Evolutionary conservation across 1,140 invertebrate genomes (phyloP).

Genomic region (Lycorma delicatula): DNA sequence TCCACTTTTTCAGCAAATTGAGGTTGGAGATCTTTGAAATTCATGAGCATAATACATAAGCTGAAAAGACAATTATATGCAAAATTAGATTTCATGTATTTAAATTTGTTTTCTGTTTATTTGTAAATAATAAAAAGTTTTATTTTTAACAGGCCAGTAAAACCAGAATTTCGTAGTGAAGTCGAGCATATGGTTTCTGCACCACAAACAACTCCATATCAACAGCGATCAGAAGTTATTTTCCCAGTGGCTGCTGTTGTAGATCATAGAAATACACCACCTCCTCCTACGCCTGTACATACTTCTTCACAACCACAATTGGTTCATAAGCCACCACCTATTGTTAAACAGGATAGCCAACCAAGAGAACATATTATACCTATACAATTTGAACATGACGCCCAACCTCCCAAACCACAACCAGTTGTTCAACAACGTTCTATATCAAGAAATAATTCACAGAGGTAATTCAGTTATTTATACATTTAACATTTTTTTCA

Average conservation of each 20-base stretch:
- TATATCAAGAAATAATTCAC: conserved; percentile 16
- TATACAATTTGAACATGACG: conserved; percentile 39
- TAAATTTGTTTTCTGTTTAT: conserved; percentile 2
- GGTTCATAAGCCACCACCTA: too few relatives aligned
- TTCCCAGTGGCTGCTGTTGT: conserved; percentile 44
- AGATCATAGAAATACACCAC: not conserved
- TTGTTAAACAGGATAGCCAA: conserved; percentile 2
- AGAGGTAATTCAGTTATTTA: too few relatives aligned
- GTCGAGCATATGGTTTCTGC: conserved; percentile 49
- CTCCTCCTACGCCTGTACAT: conserved; percentile 12
- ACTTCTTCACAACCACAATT: not conserved
- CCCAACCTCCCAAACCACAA: conserved; percentile 33
- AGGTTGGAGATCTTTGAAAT: too few relatives aligned
- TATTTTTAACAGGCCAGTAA: conserved; percentile 27
- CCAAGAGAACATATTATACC: conserved; percentile 45
- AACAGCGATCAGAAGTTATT: conserved; percentile 47
- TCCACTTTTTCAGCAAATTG: too few relatives aligned
- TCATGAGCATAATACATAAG: too few relatives aligned
- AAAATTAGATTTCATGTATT: not conserved
- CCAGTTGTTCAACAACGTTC: conserved; percentile 9
- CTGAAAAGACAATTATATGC: too few relatives aligned
- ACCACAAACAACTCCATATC: conserved; percentile 34
- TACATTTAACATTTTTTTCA: too few relatives aligned
- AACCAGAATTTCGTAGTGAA: conserved; percentile 44
- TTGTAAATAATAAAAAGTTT: not conserved